Evolutionary conservation across 2,888 invertebrate genomes (phyloP), one percentile per base, ranked within the genome.

Genomic region (Dicroscelio sp.): DNA sequence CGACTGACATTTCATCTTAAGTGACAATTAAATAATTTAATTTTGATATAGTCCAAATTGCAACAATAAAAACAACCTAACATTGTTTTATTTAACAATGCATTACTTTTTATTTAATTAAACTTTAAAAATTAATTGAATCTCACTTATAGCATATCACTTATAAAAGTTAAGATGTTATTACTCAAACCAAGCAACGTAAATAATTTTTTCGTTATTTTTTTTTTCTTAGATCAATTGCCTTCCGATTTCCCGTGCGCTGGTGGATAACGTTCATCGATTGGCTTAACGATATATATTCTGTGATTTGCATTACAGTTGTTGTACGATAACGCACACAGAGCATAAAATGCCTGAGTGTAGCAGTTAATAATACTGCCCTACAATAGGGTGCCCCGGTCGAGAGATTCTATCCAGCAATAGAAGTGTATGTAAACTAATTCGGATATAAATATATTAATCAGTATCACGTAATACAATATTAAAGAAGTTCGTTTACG

Each of bases 241-340:
- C 31, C 33, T 76, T 55, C 73, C 31, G 6, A 78, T 82, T 71
- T 94, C 92, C 33, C 91, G 86, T 90, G 94, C 94, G 95, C 95
- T 94, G 92, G 93, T 94, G 94, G 93, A 95, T 89, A 94, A 95
- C 94, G 94, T 95, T 95, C 94, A 93, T 95, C 94, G 93, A 95
- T 95, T 95, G 96, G 95, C 95, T 96, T 96, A 96, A 96, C 95
- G 93, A 96, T 96, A 95, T 96, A 94, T 96, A 96, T 96, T 96
- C 94, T 96, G 95, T 96, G 96, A 96, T 96, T 96, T 96, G 95
- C 95, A 96, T 96, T 96, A 96, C 96, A 96, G 96, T 96, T 96
- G 95, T 96, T 94, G 95, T 95, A 95, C 95, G 95, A 95, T 94
- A 94, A 95, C 95, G 96, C 95, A 96, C 96, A 95, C 95, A 96